Base-by-base conservation (phyloP, 2,113 vertebrate species). In the Australoheros scitulus region DNA sequence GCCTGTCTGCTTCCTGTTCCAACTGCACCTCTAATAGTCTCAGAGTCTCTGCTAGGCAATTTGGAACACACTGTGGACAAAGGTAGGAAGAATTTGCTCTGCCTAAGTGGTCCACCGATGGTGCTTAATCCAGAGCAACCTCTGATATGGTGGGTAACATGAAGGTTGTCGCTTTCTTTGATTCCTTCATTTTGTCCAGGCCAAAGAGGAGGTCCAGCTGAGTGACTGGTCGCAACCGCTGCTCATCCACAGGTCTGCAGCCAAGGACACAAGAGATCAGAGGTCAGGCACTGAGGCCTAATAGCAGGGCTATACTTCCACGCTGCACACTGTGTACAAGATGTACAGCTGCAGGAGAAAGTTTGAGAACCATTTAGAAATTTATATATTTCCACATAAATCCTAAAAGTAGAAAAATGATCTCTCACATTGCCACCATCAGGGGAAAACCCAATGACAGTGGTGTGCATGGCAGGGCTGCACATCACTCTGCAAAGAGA, bases 111-210 rank as follows among this genome's bases (percentile, higher is more conserved):
- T 5, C 58, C 36, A 32, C 2, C 5, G 36, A 32, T 22, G 47
- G n/a, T 0, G 36, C 76, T 94, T 86, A 97, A 92, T 96, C 93
- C 87, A 96, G 87, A 2, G 92, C 86, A 77, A 95, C 89, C 43
- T 96, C 95, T 3, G 86, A 29, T 41, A 90, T 81, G 11, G 47
- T 57, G 72, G 90, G 82, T 32, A 76, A 55, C 86, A 84, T 79
- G 24, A 59, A 77, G 32, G 52, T 88, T 7, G 94, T 93, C 47
- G 91, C 95, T 41, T 56, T 91, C 83, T 95, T 96, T 4, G 96
- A 95, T 47, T 96, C 95, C 68, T 87, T 95, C 96, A 97, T 96
- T 90, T 96, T 97, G 82, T 96, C 96, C 64, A 96, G 87, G 43
- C 95, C 95, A 5, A 97, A 94, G 52, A 96, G 90, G 56, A 97